phyloP scores from a whole-genome alignment of 1,140 invertebrate species.

The Eupristina koningsbergeri region DNA sequence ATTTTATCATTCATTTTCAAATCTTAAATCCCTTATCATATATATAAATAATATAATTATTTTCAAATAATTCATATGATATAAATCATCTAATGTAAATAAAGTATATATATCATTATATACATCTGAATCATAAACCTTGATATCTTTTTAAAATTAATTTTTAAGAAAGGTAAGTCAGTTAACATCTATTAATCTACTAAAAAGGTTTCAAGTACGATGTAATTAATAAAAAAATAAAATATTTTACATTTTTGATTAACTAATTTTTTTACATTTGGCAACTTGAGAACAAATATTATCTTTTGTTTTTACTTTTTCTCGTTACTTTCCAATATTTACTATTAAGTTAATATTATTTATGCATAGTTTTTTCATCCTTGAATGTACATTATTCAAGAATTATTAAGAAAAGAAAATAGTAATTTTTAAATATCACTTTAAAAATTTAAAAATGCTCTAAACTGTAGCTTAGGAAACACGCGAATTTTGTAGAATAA shows the following conservation, averaged over 20 bases:
- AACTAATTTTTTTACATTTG: slow-evolving; percentile 7
- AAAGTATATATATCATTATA: neutral
- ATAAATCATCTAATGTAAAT: neutral
- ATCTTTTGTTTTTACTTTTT: slow-evolving; percentile 9
- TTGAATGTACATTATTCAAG: neutral
- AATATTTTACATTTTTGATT: neutral
- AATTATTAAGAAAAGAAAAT: slow-evolving; percentile 3
- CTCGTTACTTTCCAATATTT: neutral
- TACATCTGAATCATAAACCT: neutral
- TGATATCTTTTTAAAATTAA: neutral
- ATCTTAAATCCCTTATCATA: slow-evolving; percentile 11
- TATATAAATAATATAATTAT: slow-evolving; percentile 57
- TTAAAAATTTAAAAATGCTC: neutral
- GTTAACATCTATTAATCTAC: too few relatives aligned
- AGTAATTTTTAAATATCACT: neutral
- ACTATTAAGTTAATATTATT: neutral
- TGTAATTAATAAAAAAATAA: neutral
- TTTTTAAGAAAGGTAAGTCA: too few relatives aligned
- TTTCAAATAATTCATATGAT: neutral
- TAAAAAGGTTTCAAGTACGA: too few relatives aligned
- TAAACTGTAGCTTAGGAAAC: neutral
- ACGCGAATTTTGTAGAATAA: slow-evolving; percentile 8
- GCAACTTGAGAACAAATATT: slow-evolving; percentile 19
- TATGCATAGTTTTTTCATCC: neutral
- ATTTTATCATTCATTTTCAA: slow-evolving; percentile 23